These are phyloP conservation scores for Beris morrisii DNA, from an alignment of 2,888 invertebrate species.

Conservation along the genomic window DNA sequence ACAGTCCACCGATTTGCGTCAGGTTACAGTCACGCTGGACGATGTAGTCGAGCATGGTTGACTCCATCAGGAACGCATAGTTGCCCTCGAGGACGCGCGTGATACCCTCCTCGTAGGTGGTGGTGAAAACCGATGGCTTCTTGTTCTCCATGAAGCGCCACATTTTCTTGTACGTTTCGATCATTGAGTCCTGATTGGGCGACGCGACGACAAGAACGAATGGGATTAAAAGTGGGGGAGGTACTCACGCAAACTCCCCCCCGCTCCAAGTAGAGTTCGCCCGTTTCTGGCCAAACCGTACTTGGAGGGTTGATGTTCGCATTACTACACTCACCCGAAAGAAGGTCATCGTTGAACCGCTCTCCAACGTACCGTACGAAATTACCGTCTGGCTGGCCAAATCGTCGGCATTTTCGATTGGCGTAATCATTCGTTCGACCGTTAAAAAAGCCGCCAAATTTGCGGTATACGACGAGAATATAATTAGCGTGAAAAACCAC, in stretches of 20 bases:
- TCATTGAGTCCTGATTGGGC: slow-evolving; percentile 74
- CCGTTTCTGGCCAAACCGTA: not conserved
- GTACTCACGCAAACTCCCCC: not conserved
- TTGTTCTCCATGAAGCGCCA: slow-evolving; percentile 90
- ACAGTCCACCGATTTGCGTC: slow-evolving; percentile 89
- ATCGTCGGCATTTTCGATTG: slow-evolving; percentile 94
- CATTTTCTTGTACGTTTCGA: slow-evolving; percentile 90
- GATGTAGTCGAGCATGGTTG: slow-evolving; percentile 94
- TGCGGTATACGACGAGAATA: slow-evolving; percentile 97
- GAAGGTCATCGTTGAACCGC: slow-evolving; percentile 97
- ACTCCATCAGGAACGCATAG: slow-evolving; percentile 98
- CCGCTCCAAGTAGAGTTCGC: not conserved
- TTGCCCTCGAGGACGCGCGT: slow-evolving; percentile 82
- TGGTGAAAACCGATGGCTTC: slow-evolving; percentile 80
- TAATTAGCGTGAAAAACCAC: slow-evolving; percentile 99
- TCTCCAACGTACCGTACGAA: slow-evolving; percentile 89
- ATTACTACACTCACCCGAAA: slow-evolving; percentile 71
- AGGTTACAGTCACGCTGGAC: slow-evolving; percentile 95
- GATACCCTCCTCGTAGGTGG: slow-evolving; percentile 90
- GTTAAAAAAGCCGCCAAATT: slow-evolving; percentile 94
- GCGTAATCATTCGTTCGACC: slow-evolving; percentile 93
- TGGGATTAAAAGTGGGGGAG: not conserved
- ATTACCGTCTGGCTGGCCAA: slow-evolving; percentile 92
- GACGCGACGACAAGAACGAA: not conserved
- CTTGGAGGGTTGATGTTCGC: not conserved